Percentiles rank a stretch among this genome's conserved stretches.
phyloP scores from a whole-genome alignment of 1,140 invertebrate species.

The Monochamus saltuarius region DNA sequence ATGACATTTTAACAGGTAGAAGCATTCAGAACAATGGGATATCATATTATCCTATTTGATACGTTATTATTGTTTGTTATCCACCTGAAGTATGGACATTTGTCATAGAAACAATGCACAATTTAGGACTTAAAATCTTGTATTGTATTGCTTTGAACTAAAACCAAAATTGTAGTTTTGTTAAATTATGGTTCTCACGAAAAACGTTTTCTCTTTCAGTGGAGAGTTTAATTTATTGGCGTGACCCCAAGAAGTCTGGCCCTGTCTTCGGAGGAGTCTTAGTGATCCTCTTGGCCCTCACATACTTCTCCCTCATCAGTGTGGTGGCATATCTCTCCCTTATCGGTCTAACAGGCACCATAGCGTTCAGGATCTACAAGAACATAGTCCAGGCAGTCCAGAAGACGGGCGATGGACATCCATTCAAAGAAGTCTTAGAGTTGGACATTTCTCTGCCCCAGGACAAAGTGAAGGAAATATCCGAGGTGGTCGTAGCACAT shows the following conservation, averaged over 20 bases:
- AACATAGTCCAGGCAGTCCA: conserved; percentile 93
- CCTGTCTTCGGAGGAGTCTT: conserved; percentile 86
- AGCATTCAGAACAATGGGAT: no score
- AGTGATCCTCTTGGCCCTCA: conserved; percentile 84
- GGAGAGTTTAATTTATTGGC: conserved; percentile 95
- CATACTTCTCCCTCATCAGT: conserved; percentile 93
- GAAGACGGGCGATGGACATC: conserved; percentile 95
- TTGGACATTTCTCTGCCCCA: conserved; percentile 80
- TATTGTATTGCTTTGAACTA: no score
- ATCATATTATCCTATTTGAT: no score
- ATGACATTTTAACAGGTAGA: no score
- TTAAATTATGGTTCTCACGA: no score
- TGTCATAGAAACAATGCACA: no score
- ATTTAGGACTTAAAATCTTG: no score
- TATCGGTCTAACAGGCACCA: conserved; percentile 75
- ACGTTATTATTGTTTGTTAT: no score
- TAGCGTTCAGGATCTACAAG: conserved; percentile 95
- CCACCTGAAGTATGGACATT: no score
- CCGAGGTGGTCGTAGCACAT: conserved; percentile 78
- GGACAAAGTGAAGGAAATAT: conserved; percentile 85
- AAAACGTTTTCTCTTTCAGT: conserved; percentile 39
- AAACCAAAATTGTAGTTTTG: no score
- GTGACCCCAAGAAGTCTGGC: conserved; percentile 90
- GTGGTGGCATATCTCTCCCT: conserved; percentile 91
- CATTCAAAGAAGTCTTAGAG: conserved; percentile 92